Evolutionary conservation across 2,797 vertebrate species (phyloP).

Genomic region (Pantherophis alleghaniensis): DNA sequence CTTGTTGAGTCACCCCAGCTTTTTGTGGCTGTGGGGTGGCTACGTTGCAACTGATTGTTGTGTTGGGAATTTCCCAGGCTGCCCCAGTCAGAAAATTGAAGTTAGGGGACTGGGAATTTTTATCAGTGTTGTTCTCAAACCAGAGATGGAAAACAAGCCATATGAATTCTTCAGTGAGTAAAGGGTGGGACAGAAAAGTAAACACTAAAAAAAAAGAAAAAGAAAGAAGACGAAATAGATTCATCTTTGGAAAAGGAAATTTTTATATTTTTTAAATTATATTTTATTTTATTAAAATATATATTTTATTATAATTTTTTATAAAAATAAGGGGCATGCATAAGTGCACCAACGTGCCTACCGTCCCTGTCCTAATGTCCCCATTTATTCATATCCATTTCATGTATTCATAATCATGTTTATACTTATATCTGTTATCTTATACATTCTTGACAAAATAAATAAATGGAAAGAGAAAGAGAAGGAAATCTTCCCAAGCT

Average conservation of each 20-base stretch:
- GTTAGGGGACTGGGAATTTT: accelerated
- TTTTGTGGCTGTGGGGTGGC: not conserved
- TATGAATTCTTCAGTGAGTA: not conserved
- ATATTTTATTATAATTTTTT: too few relatives aligned
- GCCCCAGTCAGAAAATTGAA: accelerated
- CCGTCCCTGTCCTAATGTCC: too few relatives aligned
- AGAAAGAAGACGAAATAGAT: too few relatives aligned
- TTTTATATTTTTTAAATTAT: too few relatives aligned
- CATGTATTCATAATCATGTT: too few relatives aligned
- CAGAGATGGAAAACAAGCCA: not conserved
- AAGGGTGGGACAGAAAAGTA: not conserved
- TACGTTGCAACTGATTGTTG: not conserved
- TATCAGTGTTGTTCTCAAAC: not conserved
- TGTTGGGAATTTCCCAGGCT: not conserved
- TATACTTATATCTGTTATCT: too few relatives aligned
- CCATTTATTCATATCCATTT: too few relatives aligned
- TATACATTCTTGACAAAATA: too few relatives aligned
- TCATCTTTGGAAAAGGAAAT: not conserved
- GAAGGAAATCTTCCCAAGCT: not conserved
- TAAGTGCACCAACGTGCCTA: too few relatives aligned
- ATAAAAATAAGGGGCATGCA: too few relatives aligned
- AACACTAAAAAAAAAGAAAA: not conserved
- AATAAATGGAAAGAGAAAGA: too few relatives aligned
- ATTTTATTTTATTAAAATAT: too few relatives aligned
- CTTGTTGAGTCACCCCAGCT: not conserved